Evolutionary conservation across 2,797 vertebrate genomes (phyloP).

Genomic region (Selene dorsalis): DNA sequence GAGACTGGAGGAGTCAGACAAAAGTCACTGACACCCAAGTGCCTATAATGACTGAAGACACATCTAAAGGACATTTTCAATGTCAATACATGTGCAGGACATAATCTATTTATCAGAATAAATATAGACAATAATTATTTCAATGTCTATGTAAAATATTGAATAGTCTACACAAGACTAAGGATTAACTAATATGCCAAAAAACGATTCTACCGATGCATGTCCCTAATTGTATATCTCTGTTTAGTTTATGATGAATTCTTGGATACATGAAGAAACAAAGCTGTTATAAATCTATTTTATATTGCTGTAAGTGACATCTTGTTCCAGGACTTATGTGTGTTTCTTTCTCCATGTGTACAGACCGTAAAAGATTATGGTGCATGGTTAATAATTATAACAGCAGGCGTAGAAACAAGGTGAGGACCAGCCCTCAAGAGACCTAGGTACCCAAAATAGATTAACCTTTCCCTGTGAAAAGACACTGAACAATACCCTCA

Average conservation of each 20-base stretch:
- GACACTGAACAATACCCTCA: background rate
- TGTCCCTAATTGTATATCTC: background rate
- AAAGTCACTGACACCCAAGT: conserved; percentile 10
- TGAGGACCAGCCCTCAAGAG: conserved; percentile 6
- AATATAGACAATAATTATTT: background rate
- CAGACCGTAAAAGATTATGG: conserved; percentile 17
- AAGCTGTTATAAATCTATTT: background rate
- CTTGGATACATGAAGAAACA: background rate
- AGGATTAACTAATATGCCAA: background rate
- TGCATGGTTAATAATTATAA: background rate
- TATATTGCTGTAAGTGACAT: background rate
- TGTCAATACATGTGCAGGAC: background rate
- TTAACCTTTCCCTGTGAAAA: conserved; percentile 22
- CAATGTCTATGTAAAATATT: background rate
- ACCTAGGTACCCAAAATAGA: conserved; percentile 13
- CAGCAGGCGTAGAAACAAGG: background rate
- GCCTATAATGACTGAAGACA: background rate
- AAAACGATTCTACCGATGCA: background rate
- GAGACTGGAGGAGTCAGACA: background rate
- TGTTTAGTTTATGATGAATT: background rate
- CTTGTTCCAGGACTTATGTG: background rate
- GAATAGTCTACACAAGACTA: background rate
- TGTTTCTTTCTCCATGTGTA: background rate
- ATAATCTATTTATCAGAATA: background rate
- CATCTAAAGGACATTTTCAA: background rate